Base-by-base conservation (phyloP, 2,888 invertebrate species). In the Hartigia nigra region DNA sequence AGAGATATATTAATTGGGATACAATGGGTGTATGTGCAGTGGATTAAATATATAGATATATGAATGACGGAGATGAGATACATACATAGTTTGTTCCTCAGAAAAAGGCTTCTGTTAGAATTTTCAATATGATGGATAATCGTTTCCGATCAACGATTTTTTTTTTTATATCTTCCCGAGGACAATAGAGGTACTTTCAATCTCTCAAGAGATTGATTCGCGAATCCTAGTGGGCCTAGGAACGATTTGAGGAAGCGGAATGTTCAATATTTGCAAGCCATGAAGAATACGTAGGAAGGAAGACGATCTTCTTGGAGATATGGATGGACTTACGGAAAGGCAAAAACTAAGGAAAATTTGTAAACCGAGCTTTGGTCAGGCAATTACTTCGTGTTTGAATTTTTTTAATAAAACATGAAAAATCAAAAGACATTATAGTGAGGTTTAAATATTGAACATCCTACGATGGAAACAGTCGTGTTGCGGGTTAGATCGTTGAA, bases 381-480 rank as follows among this genome's bases (percentile, higher is more conserved):
- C 75, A 75, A 75, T 75, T 75, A 75, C 75, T 12, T 36, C 12
- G 9, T 32, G 34, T 12, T 23, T n/a, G 75, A 31, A 75, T 55
- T 23, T 36, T 75, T 75, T 14, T 36, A 36, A 75, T 75, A 36
- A 75, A 75, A 31, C 75, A 36, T 12, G 12, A 23, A n/a, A 75
- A 75, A 75, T 75, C 23, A 14, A 75, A 5, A 75, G 14, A n/a
- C 35, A 75, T 75, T 75, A 75, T 23, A 35, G 35, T 35, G 36
- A n/a, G 23, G 36, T 75, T 75, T 36, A n/a, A 75, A 75, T 36
- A 75, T 75, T 23, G 36, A 23, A 31, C 36, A 75, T 36, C 23
- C 36, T 75, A 23, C 31, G n/a, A 23, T 12, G n/a, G 75, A 32
- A 37, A 34, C 75, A 23, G 9, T 0, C 14, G 23, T 55, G 23